phyloP scores from a whole-genome alignment of 2,888 invertebrate genomes.

The Scaptomyza cyrtandrae region DNA sequence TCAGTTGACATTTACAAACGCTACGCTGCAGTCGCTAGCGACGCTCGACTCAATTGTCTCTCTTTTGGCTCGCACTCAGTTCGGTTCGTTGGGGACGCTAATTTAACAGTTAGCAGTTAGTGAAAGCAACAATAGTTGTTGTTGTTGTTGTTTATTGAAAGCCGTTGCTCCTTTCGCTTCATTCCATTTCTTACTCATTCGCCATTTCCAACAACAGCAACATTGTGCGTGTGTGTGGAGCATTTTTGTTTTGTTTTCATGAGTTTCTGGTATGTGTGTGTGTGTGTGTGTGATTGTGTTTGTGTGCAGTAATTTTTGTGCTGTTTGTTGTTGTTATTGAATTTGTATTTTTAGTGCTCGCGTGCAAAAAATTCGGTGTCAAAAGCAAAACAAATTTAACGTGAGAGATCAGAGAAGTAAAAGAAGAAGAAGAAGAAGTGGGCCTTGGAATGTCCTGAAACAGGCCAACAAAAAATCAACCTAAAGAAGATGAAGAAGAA shows the following conservation, averaged over 20 bases:
- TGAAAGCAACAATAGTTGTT: conserved; percentile 37
- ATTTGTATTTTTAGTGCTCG: conserved; percentile 66
- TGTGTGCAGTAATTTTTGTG: conserved; percentile 6
- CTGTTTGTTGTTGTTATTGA: conserved; percentile 29
- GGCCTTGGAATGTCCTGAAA: conserved; percentile 68
- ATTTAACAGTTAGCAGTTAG: conserved; percentile 30
- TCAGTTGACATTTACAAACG: conserved; percentile 71
- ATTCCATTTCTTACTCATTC: conserved; percentile 17
- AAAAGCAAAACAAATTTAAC: conserved; percentile 63
- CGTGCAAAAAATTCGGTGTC: conserved; percentile 63
- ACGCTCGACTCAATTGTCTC: conserved; percentile 39
- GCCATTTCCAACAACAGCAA: conserved; percentile 35
- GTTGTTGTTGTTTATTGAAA: conserved; percentile 7
- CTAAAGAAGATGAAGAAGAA: conserved; percentile 17
- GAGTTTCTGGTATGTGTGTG: conserved; percentile 5
- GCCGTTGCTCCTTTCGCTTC: conserved; percentile 28
- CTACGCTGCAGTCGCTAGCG: conserved; percentile 55
- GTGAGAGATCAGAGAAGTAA: conserved; percentile 53
- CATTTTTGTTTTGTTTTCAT: conserved; percentile 34
- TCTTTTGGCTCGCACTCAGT: conserved; percentile 25
- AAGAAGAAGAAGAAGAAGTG: conserved; percentile 4
- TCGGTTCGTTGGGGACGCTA: conserved; percentile 52
- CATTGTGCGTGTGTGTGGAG: conserved; percentile 49
- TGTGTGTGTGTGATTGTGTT: conserved; percentile 15
- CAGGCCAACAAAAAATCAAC: too few species aligned